Conservation (phyloP, 2,113 vertebrate species). For the Anhinga rufa region DNA sequence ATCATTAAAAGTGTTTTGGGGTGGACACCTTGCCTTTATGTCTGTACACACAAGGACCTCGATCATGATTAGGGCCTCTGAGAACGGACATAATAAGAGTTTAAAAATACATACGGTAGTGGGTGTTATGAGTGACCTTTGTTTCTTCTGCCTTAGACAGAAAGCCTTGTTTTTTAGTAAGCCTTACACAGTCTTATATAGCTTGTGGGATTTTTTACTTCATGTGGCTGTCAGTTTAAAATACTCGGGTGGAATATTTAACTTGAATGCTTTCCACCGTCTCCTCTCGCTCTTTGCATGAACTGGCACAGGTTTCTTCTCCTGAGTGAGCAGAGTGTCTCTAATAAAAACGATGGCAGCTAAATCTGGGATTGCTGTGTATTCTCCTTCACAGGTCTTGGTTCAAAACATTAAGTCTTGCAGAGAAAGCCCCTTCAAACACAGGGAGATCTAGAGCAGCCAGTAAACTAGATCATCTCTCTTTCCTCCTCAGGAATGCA, state of each 20-base stretch:
- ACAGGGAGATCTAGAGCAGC: neutral
- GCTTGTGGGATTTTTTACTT: constrained; percentile 4
- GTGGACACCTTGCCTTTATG: neutral
- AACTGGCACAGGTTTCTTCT: neutral
- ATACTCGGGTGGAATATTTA: constrained; percentile 6
- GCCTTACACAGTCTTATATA: neutral
- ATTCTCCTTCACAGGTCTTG: neutral
- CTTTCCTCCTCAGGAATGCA: neutral
- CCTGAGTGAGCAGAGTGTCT: neutral
- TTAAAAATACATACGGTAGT: neutral
- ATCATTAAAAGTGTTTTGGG: neutral
- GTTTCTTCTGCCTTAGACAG: neutral
- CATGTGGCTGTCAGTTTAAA: constrained; percentile 28
- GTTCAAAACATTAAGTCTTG: neutral
- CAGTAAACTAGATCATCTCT: neutral
- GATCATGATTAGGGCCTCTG: neutral
- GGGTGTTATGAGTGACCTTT: constrained; percentile 24
- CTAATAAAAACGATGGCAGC: neutral
- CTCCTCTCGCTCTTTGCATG: neutral
- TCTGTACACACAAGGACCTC: neutral
- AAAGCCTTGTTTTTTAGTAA: constrained; percentile 17
- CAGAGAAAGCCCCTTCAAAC: neutral
- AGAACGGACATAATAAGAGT: neutral
- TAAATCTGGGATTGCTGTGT: neutral
- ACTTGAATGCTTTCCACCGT: neutral